phyloP scores from a whole-genome alignment of 2,797 vertebrate species.

The Phalloptychus januarius region DNA sequence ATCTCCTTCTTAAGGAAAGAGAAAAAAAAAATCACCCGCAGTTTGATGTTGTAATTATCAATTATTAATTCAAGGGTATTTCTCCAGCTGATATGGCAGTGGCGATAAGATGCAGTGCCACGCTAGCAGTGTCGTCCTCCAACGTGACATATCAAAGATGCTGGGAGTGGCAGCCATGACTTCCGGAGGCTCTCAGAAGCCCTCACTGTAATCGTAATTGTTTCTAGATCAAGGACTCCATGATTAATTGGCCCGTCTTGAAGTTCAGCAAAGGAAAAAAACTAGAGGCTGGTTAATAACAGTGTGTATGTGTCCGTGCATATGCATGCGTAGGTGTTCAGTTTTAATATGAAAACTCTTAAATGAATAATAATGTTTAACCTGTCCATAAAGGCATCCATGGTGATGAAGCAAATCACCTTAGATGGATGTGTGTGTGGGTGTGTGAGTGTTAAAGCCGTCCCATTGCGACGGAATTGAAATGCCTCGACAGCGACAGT shows the following conservation, averaged over 20 bases:
- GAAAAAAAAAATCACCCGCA: constrained; percentile 48
- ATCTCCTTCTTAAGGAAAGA: constrained; percentile 51
- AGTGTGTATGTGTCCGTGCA: constrained; percentile 25
- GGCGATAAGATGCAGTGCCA: constrained; percentile 63
- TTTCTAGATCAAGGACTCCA: constrained; percentile 80
- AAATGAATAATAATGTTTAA: constrained; percentile 7
- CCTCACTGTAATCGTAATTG: constrained; percentile 72
- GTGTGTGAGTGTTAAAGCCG: constrained; percentile 37
- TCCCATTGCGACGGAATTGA: constrained; percentile 73
- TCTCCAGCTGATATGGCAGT: constrained; percentile 61
- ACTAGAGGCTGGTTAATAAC: constrained; percentile 54
- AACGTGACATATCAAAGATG: constrained; percentile 65
- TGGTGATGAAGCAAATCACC: constrained; percentile 13
- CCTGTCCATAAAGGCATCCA: constrained; percentile 45
- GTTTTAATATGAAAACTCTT: neutral
- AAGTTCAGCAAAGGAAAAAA: constrained; percentile 62
- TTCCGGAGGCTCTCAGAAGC: constrained; percentile 67
- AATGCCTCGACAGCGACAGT: constrained; percentile 69
- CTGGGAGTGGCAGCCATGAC: constrained; percentile 67
- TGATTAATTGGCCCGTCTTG: constrained; percentile 81
- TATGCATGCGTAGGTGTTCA: constrained; percentile 2
- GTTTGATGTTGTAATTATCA: constrained; percentile 70
- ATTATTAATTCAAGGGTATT: constrained; percentile 54
- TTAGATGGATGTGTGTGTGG: constrained; percentile 11
- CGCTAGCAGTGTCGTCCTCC: constrained; percentile 67